phyloP scores from a whole-genome alignment of 1,140 invertebrate genomes.

The Cheumatopsyche charites region DNA sequence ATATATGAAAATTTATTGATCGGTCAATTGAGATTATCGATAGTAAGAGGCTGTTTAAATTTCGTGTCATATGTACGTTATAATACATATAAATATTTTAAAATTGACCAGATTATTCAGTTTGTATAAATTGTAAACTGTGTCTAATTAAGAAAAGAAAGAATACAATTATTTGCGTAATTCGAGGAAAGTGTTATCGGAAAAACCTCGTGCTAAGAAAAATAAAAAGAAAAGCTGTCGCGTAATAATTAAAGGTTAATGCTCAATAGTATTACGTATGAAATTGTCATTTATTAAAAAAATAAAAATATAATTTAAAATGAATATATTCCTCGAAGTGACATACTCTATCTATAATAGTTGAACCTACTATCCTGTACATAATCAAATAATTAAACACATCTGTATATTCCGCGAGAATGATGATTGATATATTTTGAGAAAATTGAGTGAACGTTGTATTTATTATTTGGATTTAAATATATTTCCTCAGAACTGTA shows the following conservation, averaged over 20 bases:
- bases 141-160: no score
- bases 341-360: conserved; percentile 5
- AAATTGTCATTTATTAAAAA: neutral
- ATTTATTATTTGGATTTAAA: neutral
- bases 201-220: no score
- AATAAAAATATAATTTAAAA: neutral
- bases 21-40: no score
- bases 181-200: no score
- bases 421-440: conserved; percentile 2
- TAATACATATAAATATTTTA: no score
- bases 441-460: conserved; percentile 1
- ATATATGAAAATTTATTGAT: no score
- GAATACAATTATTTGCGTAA: no score
- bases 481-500: conserved; percentile 4
- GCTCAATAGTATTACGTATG: conserved; percentile 32
- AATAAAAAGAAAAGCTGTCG: neutral
- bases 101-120: no score
- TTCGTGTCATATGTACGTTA: no score
- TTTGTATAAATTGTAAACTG: no score
- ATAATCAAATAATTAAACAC: conserved; percentile 10
- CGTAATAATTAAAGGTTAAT: conserved; percentile 26
- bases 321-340: neutral
- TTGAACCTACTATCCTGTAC: conserved; percentile 3
- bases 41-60: no score
- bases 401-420: neutral